These are phyloP conservation scores for Trileptium ribeirensis DNA, from an alignment of 2,888 invertebrate genomes.

Conservation along the genomic window DNA sequence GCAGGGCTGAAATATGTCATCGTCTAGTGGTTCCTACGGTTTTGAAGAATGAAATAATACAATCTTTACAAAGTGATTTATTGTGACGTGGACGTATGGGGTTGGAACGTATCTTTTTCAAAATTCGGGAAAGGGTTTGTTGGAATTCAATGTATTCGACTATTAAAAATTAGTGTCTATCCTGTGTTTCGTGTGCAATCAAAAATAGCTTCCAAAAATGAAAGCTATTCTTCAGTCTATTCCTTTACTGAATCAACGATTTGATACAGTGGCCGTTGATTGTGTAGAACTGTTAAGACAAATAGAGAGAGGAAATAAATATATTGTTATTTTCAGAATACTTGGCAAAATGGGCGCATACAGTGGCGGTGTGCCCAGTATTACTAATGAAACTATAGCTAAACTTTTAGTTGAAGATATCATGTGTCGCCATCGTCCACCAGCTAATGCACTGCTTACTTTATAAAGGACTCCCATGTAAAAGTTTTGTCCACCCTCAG, in stretches of 20 bases:
- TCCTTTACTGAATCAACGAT: conserved; percentile 12
- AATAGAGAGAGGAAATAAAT: conserved; percentile 19
- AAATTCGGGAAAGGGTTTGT: neutral
- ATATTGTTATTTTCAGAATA: conserved; percentile 17
- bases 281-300: no score
- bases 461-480: no score
- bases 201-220: neutral
- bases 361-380: neutral
- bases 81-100: conserved; percentile 2
- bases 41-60: neutral
- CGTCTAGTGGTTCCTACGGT: neutral
- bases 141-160: neutral
- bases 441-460: no score
- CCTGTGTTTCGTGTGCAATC: neutral
- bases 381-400: conserved; percentile 4
- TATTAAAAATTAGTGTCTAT: neutral
- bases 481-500: no score
- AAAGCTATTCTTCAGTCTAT: neutral
- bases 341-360: conserved; percentile 9
- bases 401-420: conserved; percentile 14
- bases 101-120: neutral
- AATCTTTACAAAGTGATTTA: conserved; percentile 2
- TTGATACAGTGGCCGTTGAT: neutral
- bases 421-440: neutral
- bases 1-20: no score